Conservation (phyloP, 2,888 invertebrate genomes). For the Platycheirus rosarum region DNA sequence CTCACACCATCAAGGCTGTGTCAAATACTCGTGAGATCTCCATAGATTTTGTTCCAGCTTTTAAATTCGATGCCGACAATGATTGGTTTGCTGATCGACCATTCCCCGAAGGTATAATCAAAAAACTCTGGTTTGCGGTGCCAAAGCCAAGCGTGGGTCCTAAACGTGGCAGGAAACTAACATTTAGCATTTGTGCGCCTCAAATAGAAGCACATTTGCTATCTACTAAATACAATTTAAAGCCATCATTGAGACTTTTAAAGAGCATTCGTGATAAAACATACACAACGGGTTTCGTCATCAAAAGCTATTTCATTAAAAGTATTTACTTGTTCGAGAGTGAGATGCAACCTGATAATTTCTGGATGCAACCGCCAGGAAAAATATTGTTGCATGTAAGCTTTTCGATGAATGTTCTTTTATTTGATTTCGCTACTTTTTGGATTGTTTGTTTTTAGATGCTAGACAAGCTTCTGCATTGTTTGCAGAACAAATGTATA, state of each 20-base stretch:
- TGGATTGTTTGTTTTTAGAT: too few species aligned
- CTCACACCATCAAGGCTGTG: slow-evolving; percentile 75
- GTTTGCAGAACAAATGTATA: slow-evolving; percentile 53
- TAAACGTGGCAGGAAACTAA: neutral
- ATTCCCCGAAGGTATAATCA: slow-evolving; percentile 36
- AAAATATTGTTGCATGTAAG: slow-evolving; percentile 72
- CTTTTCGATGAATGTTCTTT: neutral
- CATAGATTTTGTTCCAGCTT: slow-evolving; percentile 76
- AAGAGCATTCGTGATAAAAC: slow-evolving; percentile 75
- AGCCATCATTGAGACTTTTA: slow-evolving; percentile 74
- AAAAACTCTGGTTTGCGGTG: slow-evolving; percentile 74
- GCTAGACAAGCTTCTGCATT: slow-evolving; percentile 60
- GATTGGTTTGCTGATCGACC: slow-evolving; percentile 57
- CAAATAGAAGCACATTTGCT: slow-evolving; percentile 73
- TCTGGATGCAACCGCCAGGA: slow-evolving; percentile 71
- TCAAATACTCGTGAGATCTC: slow-evolving; percentile 28
- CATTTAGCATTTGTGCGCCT: slow-evolving; percentile 75
- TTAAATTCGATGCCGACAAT: slow-evolving; percentile 54
- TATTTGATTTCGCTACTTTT: too few species aligned
- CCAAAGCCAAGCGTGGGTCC: slow-evolving; percentile 70
- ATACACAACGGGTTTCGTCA: neutral
- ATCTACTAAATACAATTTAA: slow-evolving; percentile 71
- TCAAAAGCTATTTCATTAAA: slow-evolving; percentile 77
- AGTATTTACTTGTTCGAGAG: slow-evolving; percentile 75
- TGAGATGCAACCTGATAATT: neutral